These are phyloP conservation scores for Eristalis intricaria DNA, from an alignment of 2,888 invertebrate species.

Conservation along the genomic window DNA sequence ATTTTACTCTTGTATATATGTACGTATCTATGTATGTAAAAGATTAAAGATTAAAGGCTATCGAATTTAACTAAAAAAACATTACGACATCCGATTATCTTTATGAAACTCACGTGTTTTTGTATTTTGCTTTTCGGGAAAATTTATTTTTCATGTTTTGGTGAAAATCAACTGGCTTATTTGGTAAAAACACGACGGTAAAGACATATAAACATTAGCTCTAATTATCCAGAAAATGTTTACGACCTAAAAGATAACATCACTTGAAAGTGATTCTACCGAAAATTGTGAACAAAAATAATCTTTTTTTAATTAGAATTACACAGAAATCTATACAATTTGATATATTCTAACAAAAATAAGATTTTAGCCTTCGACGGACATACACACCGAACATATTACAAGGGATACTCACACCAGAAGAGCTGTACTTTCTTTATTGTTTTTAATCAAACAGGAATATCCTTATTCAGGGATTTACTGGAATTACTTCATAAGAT, in stretches of 20 bases:
- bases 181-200: neutral
- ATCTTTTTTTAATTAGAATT: neutral
- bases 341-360: neutral
- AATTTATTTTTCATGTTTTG: neutral
- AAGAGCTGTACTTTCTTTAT: conserved; percentile 21
- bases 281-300: neutral
- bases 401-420: conserved; percentile 21
- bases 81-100: neutral
- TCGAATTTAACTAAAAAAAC: neutral
- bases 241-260: neutral
- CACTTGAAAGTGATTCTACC: neutral
- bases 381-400: neutral
- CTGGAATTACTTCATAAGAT: neutral
- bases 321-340: neutral
- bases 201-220: neutral
- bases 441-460: conserved; percentile 8
- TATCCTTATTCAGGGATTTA: neutral
- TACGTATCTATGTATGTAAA: neutral
- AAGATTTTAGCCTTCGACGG: conserved; percentile 25
- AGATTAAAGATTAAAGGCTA: neutral
- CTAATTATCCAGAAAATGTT: neutral
- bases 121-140: neutral
- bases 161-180: neutral
- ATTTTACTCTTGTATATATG: neutral
- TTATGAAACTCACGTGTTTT: neutral